Percentiles rank a stretch among this genome's conserved stretches.
Evolutionary conservation across 2,888 invertebrate genomes (phyloP).

Genomic region (Catocala nupta): DNA sequence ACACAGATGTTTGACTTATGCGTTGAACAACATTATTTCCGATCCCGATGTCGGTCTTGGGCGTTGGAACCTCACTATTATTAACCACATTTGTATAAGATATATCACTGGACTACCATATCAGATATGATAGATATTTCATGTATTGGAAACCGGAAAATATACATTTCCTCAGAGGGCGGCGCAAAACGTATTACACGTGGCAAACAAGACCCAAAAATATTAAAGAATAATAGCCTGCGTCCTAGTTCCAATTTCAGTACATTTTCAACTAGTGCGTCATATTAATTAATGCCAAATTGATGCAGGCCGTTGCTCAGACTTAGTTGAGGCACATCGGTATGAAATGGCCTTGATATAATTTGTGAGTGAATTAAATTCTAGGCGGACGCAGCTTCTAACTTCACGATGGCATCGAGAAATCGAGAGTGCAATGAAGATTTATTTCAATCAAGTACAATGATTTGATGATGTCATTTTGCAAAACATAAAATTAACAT

Average conservation of each 20-base stretch:
- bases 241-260: slow-evolving; percentile 11
- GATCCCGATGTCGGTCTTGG: no score
- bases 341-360: slow-evolving; percentile 56
- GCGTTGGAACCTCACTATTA: no score
- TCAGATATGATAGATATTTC: neutral
- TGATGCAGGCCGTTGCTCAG: slow-evolving; percentile 17
- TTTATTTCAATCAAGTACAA: slow-evolving; percentile 51
- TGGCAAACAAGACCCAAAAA: neutral
- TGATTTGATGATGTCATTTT: slow-evolving; percentile 54
- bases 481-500: slow-evolving; percentile 34
- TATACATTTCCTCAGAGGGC: no score
- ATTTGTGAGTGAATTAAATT: slow-evolving; percentile 61
- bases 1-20: no score
- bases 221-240: neutral
- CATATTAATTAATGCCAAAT: slow-evolving; percentile 24
- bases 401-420: slow-evolving; percentile 48
- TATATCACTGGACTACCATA: no score
- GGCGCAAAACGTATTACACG: no score
- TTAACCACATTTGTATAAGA: no score
- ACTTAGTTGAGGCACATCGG: slow-evolving; percentile 27
- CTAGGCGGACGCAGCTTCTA: slow-evolving; percentile 39
- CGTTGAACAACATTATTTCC: no score
- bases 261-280: slow-evolving; percentile 16
- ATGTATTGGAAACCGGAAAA: no score
- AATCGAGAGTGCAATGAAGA: slow-evolving; percentile 40